Evolutionary conservation across 2,888 invertebrate species (phyloP).

Genomic region (Platycheirus rosarum): DNA sequence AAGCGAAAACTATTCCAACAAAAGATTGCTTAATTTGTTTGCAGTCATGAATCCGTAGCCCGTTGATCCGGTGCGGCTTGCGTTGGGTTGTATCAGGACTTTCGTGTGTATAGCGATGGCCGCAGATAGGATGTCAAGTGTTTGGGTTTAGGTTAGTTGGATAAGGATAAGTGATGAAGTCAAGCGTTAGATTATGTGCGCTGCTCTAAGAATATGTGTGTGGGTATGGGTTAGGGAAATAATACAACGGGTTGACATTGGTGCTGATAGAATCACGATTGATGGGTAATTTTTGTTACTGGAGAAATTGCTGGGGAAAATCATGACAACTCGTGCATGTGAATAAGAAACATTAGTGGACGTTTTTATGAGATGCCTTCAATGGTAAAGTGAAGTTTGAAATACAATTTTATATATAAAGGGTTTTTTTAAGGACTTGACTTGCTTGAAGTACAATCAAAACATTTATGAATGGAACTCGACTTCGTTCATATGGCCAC

Average conservation of each 20-base stretch:
- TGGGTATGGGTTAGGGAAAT: background rate
- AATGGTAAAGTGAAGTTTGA: no score
- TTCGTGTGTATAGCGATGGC: constrained; percentile 4
- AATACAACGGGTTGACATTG: constrained; percentile 6
- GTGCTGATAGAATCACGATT: constrained; percentile 62
- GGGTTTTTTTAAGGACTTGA: no score
- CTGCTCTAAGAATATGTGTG: no score
- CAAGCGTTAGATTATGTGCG: constrained; percentile 37
- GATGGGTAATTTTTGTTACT: constrained; percentile 27
- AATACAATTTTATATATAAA: no score
- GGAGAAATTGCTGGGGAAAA: no score
- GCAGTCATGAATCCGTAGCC: constrained; percentile 52
- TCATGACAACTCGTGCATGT: no score
- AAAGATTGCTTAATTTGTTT: constrained; percentile 68
- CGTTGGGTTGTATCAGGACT: background rate
- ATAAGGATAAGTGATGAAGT: constrained; percentile 58
- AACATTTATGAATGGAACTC: no score
- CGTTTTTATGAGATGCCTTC: no score
- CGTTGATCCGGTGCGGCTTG: constrained; percentile 1
- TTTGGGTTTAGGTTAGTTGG: no score
- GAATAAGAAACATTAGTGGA: no score
- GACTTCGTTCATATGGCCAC: no score
- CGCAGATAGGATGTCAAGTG: constrained; percentile 48
- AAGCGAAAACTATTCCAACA: constrained; percentile 48
- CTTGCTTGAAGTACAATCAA: no score